Percentiles rank a stretch among this genome's conserved stretches.
Conservation (phyloP, 2,113 vertebrate species). For the Datnioides undecimradiatus region DNA sequence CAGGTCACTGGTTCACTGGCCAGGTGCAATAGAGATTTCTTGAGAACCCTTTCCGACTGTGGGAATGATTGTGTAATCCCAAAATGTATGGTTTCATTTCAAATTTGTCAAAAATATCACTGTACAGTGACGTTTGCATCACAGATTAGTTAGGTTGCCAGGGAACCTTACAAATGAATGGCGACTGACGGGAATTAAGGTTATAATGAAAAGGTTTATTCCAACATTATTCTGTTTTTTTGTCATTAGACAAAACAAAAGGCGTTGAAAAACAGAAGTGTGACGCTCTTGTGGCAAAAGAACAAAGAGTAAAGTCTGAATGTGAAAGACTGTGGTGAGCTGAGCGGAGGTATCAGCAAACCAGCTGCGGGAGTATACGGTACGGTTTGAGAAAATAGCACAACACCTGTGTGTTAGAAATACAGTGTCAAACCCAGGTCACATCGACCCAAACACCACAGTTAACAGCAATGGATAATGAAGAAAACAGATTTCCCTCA, state of each 20-base stretch:
- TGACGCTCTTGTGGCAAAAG: neutral
- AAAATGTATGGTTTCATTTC: neutral
- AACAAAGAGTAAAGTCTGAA: neutral
- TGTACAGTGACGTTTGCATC: too few relatives aligned
- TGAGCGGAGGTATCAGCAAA: neutral
- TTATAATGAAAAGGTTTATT: neutral
- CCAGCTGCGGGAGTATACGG: neutral
- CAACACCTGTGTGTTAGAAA: neutral
- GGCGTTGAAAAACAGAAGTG: slow-evolving; percentile 25
- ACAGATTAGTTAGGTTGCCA: neutral
- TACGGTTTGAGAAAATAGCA: neutral
- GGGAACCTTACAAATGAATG: neutral
- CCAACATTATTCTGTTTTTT: neutral
- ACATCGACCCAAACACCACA: neutral
- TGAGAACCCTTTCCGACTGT: neutral
- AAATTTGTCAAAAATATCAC: too few relatives aligned
- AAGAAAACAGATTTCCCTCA: neutral
- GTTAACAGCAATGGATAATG: neutral
- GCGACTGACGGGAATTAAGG: neutral
- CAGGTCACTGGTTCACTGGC: too few relatives aligned
- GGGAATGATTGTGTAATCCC: neutral
- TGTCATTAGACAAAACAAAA: neutral
- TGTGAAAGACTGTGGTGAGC: slow-evolving; percentile 31
- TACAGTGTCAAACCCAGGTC: neutral
- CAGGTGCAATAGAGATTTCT: neutral